A percentile compares a stretch with the other conserved stretches of the same genome.
These are phyloP conservation scores for Deroptyus accipitrinus DNA, from an alignment of 2,113 vertebrate species.

Conservation along the genomic window DNA sequence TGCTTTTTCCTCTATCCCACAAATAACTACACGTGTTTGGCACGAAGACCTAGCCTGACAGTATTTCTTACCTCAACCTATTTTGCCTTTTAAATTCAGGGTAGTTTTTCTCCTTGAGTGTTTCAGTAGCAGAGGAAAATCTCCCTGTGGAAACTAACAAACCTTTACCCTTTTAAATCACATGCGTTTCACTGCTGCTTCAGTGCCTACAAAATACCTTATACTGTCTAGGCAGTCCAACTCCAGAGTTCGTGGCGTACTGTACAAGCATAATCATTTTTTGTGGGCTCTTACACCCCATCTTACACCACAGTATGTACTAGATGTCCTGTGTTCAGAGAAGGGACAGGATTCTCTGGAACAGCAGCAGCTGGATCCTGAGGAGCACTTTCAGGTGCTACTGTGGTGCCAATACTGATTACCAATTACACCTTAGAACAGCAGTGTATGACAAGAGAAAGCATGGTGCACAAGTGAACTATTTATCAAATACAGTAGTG, in stretches of 20 bases:
- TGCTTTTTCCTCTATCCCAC: neutral
- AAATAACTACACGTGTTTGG: accelerated
- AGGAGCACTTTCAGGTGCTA: neutral
- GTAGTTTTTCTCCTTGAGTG: neutral
- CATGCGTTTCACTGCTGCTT: neutral
- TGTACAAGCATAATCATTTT: neutral
- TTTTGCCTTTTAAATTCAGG: neutral
- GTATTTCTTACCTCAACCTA: neutral
- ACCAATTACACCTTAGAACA: neutral
- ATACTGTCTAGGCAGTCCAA: neutral
- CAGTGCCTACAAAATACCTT: neutral
- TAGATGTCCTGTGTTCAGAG: neutral
- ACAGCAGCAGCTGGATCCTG: neutral
- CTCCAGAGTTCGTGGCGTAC: neutral
- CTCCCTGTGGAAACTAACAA: neutral
- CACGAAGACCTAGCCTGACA: neutral
- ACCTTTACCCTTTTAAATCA: neutral
- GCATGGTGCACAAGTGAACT: neutral
- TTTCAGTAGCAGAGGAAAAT: neutral
- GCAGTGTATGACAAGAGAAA: neutral
- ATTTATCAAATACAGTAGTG: neutral
- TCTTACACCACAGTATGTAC: neutral
- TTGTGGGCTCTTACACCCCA: neutral
- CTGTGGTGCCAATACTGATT: neutral
- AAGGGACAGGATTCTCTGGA: neutral